phyloP scores from a whole-genome alignment of 2,797 vertebrate species.

The Trematomus bernacchii region DNA sequence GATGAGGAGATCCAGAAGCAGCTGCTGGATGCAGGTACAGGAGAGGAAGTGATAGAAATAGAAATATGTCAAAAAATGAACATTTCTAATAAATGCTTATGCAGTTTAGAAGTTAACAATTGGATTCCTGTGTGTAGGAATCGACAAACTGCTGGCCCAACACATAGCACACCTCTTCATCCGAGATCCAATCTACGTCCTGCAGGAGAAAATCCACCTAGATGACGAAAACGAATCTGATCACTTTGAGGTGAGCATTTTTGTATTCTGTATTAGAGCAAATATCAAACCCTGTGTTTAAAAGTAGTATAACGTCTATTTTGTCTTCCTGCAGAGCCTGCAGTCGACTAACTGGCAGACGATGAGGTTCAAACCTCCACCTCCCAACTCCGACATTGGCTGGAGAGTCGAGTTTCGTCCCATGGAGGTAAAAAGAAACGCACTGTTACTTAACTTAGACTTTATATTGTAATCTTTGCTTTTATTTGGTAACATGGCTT shows the following conservation, averaged over 20 bases:
- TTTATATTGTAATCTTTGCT: background rate
- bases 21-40: constrained; percentile 91
- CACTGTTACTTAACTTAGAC: accelerated
- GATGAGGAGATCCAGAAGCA: constrained; percentile 94
- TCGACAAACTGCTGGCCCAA: constrained; percentile 97
- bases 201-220: constrained; percentile 95
- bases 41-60: background rate
- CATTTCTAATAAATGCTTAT: background rate
- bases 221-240: constrained; percentile 98
- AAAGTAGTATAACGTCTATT: background rate
- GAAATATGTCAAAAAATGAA: background rate
- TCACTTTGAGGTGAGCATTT: constrained; percentile 93
- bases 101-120: background rate
- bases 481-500: background rate
- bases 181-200: constrained; percentile 94
- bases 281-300: background rate
- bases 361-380: constrained; percentile 99
- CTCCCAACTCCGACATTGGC: constrained; percentile 98
- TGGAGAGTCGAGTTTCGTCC: constrained; percentile 99
- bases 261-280: background rate
- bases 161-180: constrained; percentile 99
- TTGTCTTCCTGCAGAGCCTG: constrained; percentile 88
- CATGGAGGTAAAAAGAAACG: constrained; percentile 91
- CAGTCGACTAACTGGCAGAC: constrained; percentile 99
- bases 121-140: constrained; percentile 84